Evolutionary conservation across 2,113 vertebrate species (phyloP), one percentile per base, ranked within the genome.

Genomic region (Tragelaphus buxtoni): DNA sequence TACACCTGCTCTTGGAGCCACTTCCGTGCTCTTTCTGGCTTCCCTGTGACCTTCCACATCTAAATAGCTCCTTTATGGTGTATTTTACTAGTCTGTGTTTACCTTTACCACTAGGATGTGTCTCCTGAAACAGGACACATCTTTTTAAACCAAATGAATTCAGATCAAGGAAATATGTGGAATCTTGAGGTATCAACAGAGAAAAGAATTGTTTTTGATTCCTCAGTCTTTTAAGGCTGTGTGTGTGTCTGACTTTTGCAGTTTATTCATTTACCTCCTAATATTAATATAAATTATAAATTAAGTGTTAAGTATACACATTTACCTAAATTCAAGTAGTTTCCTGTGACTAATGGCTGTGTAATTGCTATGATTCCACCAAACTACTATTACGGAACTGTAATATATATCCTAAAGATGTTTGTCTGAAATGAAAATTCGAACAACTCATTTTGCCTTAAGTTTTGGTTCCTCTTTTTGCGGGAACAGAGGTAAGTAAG

Each of bases 231-330:
- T 77, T 35, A 63, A 81, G 80, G 1, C 61, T 90, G 2, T 61
- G 16, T 84, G 69, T 28, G 4, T 56, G 32, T n/a, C 58, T 95
- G 22, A 79, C 83, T 82, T 80, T 30, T 39, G 55, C 11, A 51
- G n/a, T 79, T 79, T 92, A 88, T 56, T 42, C 26, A 82, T 14
- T 77, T 89, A 85, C 13, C 7, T 51, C 16, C 42, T 80, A 79
- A 80, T 85, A 79, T 45, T 95, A 92, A 83, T 65, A 51, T 60
- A 93, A 90, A 90, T 60, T 90, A 60, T 58, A 88, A 81, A 20
- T 65, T 69, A 83, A 83, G 53, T 91, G 51, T 87, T 94, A 82
- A 93, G 32, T 61, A 83, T 16, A 8, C 74, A 53, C 10, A 51
- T 60, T 80, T 69, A 51, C 45, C 39, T 85, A 65, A 39, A 84